Evolutionary conservation across 2,113 vertebrate genomes (phyloP), one percentile per base, ranked within the genome.

Genomic region (Actinemys pallida): DNA sequence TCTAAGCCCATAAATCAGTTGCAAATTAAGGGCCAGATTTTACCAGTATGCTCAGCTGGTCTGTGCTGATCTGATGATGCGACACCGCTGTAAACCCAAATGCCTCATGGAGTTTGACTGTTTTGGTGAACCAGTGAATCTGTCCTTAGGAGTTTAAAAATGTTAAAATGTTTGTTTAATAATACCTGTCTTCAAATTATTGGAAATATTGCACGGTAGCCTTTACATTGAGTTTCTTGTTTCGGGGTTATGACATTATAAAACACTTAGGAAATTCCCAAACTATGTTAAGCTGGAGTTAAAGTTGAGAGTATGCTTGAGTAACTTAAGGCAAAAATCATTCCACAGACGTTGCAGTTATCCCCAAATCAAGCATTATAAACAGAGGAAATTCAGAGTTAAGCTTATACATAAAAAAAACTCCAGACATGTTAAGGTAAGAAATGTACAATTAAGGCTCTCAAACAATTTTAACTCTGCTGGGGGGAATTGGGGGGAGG

Each of bases 321-420:
- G 19, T 72, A 72, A 92, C 92, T 96, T 93, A 96, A 96, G 96
- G 97, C 84, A 59, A 80, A 45, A 86, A 94, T 94, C 69, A n/a
- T 93, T 92, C 47, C 27, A 91, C 93, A 90, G 92, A 96, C 94
- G 65, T 94, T 88, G 94, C 92, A 81, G 65, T 94, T 94, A 90
- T 56, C 84, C 89, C 35, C 87, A 92, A 78, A 94, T 9, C 88
- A 47, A 25, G 92, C 4, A 0, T 81, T 89, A 29, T 69, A 75
- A 91, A 89, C 57, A 83, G 87, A 93, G 75, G 95, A 92, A 62
- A 83, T 69, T 53, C 62, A 91, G 0, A 87, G 82, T 53, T 2
- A 49, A 25, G 39, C 19, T 78, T 45, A 14, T 25, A 1, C 50
- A 47, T 86, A 89, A 80, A 89, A 80, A 89, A 19, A 78, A 87